Percentiles rank a stretch among this genome's conserved stretches.
Conservation (phyloP, 2,797 vertebrate genomes). For the Eulemur albifrons region DNA sequence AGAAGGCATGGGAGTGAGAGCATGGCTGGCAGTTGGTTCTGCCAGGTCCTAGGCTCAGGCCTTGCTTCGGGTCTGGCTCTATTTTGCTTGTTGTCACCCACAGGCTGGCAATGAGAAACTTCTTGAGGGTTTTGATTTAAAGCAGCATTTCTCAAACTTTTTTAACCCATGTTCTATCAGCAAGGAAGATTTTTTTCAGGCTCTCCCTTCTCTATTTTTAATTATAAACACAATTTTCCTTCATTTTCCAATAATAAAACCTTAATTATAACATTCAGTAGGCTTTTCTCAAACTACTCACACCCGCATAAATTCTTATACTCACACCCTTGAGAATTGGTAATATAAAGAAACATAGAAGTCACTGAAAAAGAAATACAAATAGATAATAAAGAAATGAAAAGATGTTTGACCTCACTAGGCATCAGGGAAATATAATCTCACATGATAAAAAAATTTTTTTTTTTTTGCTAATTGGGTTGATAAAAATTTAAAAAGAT, state of each 20-base stretch:
- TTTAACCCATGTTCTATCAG: neutral
- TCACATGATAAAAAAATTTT: neutral
- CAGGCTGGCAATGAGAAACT: neutral
- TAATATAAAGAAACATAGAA: neutral
- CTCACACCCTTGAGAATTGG: neutral
- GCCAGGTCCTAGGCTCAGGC: neutral
- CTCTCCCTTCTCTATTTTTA: neutral
- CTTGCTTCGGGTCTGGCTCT: neutral
- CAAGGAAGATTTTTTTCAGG: neutral
- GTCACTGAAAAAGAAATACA: neutral
- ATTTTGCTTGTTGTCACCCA: neutral
- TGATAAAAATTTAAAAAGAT: neutral
- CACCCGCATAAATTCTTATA: neutral
- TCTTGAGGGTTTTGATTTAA: slow-evolving; percentile 1
- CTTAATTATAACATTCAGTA: neutral
- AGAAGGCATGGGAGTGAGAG: neutral
- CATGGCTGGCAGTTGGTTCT: neutral
- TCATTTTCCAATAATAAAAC: slow-evolving; percentile 15
- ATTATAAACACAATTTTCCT: neutral
- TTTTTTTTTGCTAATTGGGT: neutral
- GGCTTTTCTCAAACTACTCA: neutral
- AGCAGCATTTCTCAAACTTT: neutral
- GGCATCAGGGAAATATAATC: neutral
- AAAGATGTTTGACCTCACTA: neutral
- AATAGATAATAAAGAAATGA: neutral